Base-by-base conservation (phyloP, 2,113 vertebrate genomes). In the Daphoenositta chrysoptera region DNA sequence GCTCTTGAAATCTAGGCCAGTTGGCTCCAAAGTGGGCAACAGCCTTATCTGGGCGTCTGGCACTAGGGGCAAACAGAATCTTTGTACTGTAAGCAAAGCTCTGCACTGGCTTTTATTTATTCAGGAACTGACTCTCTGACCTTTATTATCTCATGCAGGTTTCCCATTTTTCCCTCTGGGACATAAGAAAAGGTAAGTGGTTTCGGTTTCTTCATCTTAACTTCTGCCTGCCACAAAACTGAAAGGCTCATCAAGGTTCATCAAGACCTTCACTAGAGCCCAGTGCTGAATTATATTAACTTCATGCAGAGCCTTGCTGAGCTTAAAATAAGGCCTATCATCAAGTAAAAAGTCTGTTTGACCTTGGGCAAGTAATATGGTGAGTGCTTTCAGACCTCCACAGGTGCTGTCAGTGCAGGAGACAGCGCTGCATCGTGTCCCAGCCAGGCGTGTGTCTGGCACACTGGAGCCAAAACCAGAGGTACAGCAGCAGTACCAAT, bases 401-500 rank as follows among this genome's bases (percentile, higher is more conserved):
- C 4, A 1, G 2, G 21, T 9, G 10, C 53, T 64, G 33, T 50
- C 9, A 1, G 27, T 65, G 50, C 45, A 81, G 57, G n/a, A 51
- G 78, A 37, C 40, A 66, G 2, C 0, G 0, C 14, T 44, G 65
- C 15, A 7, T 30, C 1, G 0, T 6, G 8, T 58, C 33, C 60
- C 64, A 75, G 31, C 16, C 56, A n/a, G 40, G 11, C 56, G 12
- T 1, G 3, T 33, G 21, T n/a, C 28, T 37, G 50, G 37, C 42
- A 31, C 40, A 5, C 19, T 16, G 42, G 20, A 63, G 8, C 39
- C 51, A 45, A 50, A 42, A 75, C 0, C 28, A 70, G 23, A 69
- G 22, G 16, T 7, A 4, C 1, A 61, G 51, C 73, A 75, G 42
- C 12, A 31, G 19, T 3, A 35, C 47, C 39, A 26, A 2, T 1